phyloP scores from a whole-genome alignment of 2,113 vertebrate genomes.

The Macroglossus sobrinus region DNA sequence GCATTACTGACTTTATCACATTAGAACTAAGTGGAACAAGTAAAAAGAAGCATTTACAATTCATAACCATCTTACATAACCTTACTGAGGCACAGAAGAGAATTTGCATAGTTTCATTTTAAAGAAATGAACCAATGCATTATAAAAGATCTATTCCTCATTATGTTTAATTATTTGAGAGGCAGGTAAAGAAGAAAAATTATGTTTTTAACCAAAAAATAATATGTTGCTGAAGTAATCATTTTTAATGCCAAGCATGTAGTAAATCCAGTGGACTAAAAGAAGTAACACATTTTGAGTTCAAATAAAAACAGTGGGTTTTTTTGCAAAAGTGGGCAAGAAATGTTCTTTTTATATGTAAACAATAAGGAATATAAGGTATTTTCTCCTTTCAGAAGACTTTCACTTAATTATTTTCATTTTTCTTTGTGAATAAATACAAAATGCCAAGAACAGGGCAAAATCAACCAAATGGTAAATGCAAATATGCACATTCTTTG shows the following conservation, averaged over 20 bases:
- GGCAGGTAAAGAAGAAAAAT: slow-evolving; percentile 15
- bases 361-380: neutral
- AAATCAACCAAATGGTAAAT: neutral
- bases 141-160: neutral
- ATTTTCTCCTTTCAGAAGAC: neutral
- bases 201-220: neutral
- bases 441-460: neutral
- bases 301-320: neutral
- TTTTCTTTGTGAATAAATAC: slow-evolving; percentile 1
- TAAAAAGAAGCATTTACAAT: neutral
- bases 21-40: neutral
- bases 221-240: neutral
- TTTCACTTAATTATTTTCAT: neutral
- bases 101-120: neutral
- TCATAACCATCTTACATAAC: neutral
- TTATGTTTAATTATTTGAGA: slow-evolving; percentile 38
- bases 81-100: neutral
- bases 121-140: neutral
- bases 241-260: neutral
- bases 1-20: neutral
- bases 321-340: neutral
- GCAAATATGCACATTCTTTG: neutral
- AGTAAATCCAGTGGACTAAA: neutral
- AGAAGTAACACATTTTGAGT: neutral
- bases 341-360: neutral